Evolutionary conservation across 2,113 vertebrate genomes (phyloP), one percentile per base, ranked within the genome.

Genomic region (Pollimyrus isidori): DNA sequence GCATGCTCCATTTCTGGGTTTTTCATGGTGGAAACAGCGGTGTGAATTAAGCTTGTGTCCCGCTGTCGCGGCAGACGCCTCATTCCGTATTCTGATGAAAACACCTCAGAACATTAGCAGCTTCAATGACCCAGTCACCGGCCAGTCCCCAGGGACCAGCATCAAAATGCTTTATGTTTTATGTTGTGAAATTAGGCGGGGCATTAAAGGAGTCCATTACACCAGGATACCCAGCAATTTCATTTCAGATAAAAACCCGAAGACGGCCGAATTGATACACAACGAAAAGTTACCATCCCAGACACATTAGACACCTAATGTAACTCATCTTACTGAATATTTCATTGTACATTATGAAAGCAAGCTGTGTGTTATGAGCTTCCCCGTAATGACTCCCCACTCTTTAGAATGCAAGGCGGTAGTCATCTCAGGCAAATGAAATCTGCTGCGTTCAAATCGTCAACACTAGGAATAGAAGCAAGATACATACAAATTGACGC

Each of bases 291-390:
- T 56, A 82, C 89, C 88, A 82, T 49, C 90, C 53, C 48, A 90
- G 83, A 84, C 84, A 10, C 86, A 89, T 89, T 86, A 90, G 80
- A 90, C 88, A 83, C 87, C 89, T 90, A 86, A 89, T 30, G 82
- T 89, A 86, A 73, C 90, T 42, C 23, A 53, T 87, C 90, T 58
- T 90, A 82, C 26, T 62, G 23, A 58, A 65, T 52, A 90, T 56
- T 88, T 90, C 26, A 86, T 62, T 48, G 42, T 30, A 30, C 49
- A 88, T 84, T 84, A 84, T 84, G 82, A 84, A 46, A 84, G 45
- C 45, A 84, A 10, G 21, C 45, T 48, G 45, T 23, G 46, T 48
- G 45, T 76, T 80, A 76, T 80, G 26, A 69, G 48, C n/a, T 35
- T 17, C 0, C 4, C 76, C 46, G 7, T 30, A 92, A 83, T 89